Evolutionary conservation across 2,113 vertebrate genomes (phyloP), one percentile per base, ranked within the genome.

Genomic region (Microcebus griseorufus): DNA sequence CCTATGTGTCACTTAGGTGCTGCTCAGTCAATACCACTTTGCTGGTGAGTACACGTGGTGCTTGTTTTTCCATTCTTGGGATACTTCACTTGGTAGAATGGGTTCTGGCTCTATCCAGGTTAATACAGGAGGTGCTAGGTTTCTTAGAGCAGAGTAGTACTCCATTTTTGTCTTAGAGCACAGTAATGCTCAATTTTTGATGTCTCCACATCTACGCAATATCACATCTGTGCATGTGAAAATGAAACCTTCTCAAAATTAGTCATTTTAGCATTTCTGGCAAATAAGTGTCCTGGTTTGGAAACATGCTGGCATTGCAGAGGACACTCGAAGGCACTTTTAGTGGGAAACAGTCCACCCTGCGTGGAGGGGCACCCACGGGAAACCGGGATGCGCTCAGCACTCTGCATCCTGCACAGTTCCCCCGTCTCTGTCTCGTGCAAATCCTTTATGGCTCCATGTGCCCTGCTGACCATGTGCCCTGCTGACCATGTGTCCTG

Each of bases 201-300:
- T 0, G 0, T 18, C 7, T 60, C 55, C 4, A 32, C 81, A 3
- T 27, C 17, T 58, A 12, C 55, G 45, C 5, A 12, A 3, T 14
- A 3, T 2, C 16, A 0, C 11, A 39, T 22, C 20, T 11, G 16
- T 20, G 14, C 14, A 13, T 0, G 32, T 11, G 32, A 18, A 9
- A 34, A 42, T 0, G 5, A 25, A 39, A 1, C 18, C 9, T 27
- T 32, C 39, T 27, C 11, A 2, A 0, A 0, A 9, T 1, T 0
- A 6, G 64, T 17, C 39, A 2, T 37, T 39, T 12, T 5, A 3
- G 69, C 42, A 2, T 39, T 60, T n/a, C 78, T 39, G 64, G 72
- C 16, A 5, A 67, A 23, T 0, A 42, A 42, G 4, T 1, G 0
- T 12, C 27, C 79, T 23, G 27, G 7, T 29, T 34, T 17, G 51